Conservation (phyloP, 2,888 invertebrate species). For the Ichneumon xanthorius region DNA sequence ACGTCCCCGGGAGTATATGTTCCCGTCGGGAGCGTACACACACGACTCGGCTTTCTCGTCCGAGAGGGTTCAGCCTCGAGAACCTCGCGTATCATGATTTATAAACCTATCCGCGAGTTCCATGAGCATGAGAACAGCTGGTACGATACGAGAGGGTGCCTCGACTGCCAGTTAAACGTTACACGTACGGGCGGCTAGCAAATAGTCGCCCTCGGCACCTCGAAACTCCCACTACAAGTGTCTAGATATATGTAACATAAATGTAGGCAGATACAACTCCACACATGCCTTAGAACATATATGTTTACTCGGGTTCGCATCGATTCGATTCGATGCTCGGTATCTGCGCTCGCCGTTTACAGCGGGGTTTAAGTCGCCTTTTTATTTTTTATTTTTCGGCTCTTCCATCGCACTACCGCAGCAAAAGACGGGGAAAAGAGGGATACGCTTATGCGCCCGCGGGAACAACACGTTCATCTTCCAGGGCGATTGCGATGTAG, state of each 20-base stretch:
- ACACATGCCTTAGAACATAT: neutral
- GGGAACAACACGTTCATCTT: constrained; percentile 38
- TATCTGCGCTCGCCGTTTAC: constrained; percentile 15
- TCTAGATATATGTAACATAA: neutral
- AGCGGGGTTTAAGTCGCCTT: constrained; percentile 20
- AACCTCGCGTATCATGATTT: constrained; percentile 57
- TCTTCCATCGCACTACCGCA: neutral
- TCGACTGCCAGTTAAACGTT: constrained; percentile 30
- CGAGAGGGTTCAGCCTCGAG: constrained; percentile 32
- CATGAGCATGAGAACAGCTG: constrained; percentile 65
- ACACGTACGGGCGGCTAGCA: constrained; percentile 38
- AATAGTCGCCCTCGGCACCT: constrained; percentile 58
- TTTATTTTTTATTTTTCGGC: constrained; percentile 25
- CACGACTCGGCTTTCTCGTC: constrained; percentile 48
- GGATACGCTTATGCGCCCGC: constrained; percentile 20
- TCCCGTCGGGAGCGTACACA: constrained; percentile 48
- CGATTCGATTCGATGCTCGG: constrained; percentile 40
- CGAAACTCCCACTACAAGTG: constrained; percentile 46
- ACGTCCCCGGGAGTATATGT: constrained; percentile 16
- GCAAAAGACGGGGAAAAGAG: constrained; percentile 21
- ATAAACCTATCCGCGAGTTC: constrained; percentile 64
- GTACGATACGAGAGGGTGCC: constrained; percentile 51
- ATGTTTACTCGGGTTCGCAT: constrained; percentile 3
- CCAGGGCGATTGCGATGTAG: constrained; percentile 24
- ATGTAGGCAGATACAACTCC: neutral